Base-by-base conservation (phyloP, 2,888 invertebrate genomes). In the Catocala sponsa region DNA sequence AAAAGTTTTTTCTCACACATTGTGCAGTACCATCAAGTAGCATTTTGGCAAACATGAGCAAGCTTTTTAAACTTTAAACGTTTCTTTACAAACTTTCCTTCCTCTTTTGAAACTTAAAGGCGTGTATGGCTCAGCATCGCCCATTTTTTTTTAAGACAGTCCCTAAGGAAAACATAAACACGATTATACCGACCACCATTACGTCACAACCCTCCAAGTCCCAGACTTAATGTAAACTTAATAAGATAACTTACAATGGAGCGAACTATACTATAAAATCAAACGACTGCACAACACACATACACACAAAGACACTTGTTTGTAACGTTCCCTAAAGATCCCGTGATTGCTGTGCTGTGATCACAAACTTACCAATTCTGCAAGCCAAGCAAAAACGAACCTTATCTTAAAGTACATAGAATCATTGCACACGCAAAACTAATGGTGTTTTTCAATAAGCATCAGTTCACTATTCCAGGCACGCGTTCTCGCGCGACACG, bases 391-490 rank as follows among this genome's bases (percentile, higher is more conserved):
- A 35, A 80, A 68, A 67, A 35, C 44, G 50, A 56, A 68, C 77
- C 62, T 69, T 84, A 79, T 52, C 0, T 0, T 48, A 0, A 12
- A 5, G 6, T 0, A 0, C 9, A 63, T 74, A 68, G 35, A 13
- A 41, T n/a, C 42, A 25, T 35, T 11, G 6, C 6, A 9, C 7
- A 32, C 46, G 81, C 60, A 78, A 54, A 63, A 41, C 15, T 72
- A 80, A 59, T 51, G 60, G 74, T 73, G 83, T 79, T 61, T 76
- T 80, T 72, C 78, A 80, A 72, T 85, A 84, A 87, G 82, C 78
- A 80, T 79, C 72, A 69, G 78, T 84, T 86, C 74, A 74, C 77
- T 76, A 87, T 88, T 86, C 86, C 41, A 68, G 70, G 80, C 88
- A 87, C 88, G 88, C 74, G 62, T 76, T 68, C 63, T 62, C 66